Evolutionary conservation across 2,113 vertebrate species (phyloP).

Genomic region (Indri indri): DNA sequence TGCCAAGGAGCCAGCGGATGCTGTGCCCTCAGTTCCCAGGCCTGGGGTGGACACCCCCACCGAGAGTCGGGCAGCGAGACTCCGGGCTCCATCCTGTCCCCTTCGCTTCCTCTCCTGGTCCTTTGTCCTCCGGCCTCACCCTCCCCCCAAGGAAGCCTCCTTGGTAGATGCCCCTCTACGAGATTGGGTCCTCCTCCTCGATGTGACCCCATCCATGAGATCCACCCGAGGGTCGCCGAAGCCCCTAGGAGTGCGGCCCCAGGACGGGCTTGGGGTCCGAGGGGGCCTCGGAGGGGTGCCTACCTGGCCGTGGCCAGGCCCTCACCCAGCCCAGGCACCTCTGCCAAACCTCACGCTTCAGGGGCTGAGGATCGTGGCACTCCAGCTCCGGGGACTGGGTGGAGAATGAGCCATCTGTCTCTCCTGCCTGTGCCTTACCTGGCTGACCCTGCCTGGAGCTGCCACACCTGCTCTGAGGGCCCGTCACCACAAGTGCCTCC

Average conservation of each 20-base stretch:
- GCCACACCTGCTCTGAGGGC: no score
- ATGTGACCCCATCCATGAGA: rapidly evolving
- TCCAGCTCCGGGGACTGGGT: rapidly evolving
- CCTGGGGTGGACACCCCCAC: no score
- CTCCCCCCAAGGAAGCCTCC: background rate
- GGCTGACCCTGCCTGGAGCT: background rate
- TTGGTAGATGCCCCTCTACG: background rate
- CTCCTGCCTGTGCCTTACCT: no score
- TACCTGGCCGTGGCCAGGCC: background rate
- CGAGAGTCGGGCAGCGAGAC: rapidly evolving
- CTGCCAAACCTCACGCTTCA: background rate
- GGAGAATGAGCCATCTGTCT: background rate
- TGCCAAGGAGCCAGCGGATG: background rate
- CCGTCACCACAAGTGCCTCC: background rate
- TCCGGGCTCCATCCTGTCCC: rapidly evolving
- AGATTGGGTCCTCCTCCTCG: no score
- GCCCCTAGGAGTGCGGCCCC: background rate
- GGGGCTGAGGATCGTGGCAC: background rate
- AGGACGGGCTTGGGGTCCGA: background rate
- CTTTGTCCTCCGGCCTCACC: background rate
- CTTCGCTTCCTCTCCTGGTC: background rate
- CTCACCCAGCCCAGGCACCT: background rate
- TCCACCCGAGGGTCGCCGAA: rapidly evolving
- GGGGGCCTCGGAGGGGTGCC: background rate
- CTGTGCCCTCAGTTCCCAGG: background rate